Evolutionary conservation across 92 coral and sea anemone species (phyloP).

Genomic region (Zoanthus sociatus): DNA sequence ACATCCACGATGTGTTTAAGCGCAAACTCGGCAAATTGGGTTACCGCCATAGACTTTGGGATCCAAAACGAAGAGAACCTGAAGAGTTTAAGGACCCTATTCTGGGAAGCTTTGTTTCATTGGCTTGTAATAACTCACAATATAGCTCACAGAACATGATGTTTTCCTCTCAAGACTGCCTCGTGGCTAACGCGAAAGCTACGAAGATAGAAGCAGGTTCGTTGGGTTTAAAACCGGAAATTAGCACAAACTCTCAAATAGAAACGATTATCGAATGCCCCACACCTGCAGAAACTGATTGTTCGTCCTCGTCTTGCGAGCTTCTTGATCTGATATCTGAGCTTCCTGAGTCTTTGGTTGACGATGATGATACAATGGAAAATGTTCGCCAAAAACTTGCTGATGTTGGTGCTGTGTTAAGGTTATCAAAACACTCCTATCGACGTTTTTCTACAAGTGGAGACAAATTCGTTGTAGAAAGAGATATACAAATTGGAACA

Average conservation of each 20-base stretch:
- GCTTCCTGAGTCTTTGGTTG: constrained; percentile 87
- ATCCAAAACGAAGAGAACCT: constrained; percentile 54
- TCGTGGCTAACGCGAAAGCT: not conserved
- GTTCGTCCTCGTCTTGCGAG: constrained; percentile 48
- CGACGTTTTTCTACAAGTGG: constrained; percentile 82
- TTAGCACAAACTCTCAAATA: constrained; percentile 26
- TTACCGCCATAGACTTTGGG: constrained; percentile 66
- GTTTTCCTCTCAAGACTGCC: constrained; percentile 16
- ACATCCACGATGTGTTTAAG: constrained; percentile 61
- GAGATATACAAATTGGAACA: constrained; percentile 63
- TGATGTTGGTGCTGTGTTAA: constrained; percentile 77
- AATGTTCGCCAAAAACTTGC: constrained; percentile 77
- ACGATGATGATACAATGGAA: constrained; percentile 82
- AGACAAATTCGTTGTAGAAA: constrained; percentile 84
- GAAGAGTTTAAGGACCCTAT: constrained; percentile 30
- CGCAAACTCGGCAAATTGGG: constrained; percentile 78
- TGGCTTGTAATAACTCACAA: constrained; percentile 59
- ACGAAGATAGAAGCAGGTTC: not conserved
- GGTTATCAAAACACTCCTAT: constrained; percentile 75
- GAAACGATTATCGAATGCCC: constrained; percentile 73
- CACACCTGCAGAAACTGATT: constrained; percentile 38
- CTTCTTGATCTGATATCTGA: constrained; percentile 74
- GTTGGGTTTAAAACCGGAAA: not conserved
- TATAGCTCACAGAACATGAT: constrained; percentile 8
- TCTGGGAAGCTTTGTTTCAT: constrained; percentile 63